Conservation (phyloP, 2,888 invertebrate genomes). For the Cecidostiba fungosa region DNA sequence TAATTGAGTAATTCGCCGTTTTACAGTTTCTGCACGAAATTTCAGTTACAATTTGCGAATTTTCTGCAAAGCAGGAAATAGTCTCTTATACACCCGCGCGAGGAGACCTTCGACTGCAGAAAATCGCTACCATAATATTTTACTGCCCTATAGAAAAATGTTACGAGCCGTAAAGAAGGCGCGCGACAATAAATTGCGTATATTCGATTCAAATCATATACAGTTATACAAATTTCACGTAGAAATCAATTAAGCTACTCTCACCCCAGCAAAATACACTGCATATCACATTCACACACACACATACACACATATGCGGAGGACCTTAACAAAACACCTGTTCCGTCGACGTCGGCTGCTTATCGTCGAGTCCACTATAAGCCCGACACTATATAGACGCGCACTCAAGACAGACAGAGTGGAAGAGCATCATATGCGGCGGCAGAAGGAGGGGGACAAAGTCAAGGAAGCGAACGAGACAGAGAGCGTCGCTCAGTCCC, state of each 20-base stretch:
- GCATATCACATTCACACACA: neutral
- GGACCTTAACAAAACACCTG: constrained; percentile 54
- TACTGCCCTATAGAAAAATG: constrained; percentile 1
- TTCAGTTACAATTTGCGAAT: neutral
- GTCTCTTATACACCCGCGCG: neutral
- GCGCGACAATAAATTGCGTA: neutral
- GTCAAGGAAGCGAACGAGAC: neutral
- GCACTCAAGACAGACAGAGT: neutral
- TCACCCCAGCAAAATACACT: neutral
- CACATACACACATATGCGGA: neutral
- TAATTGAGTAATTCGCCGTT: neutral
- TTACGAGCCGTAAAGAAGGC: neutral
- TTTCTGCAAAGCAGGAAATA: neutral
- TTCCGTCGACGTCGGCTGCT: constrained; percentile 19
- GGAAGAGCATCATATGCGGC: neutral
- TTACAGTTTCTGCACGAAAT: neutral
- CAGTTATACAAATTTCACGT: neutral
- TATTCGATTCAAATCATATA: neutral
- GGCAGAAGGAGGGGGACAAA: neutral
- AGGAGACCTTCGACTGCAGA: neutral
- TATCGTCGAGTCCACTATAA: constrained; percentile 37
- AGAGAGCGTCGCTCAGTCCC: constrained; percentile 38
- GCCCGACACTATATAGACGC: neutral
- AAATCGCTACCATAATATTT: constrained; percentile 10
- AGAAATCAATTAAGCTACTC: neutral